Percentiles rank a stretch among this genome's conserved stretches.
These are phyloP conservation scores for Lordiphosa collinella DNA, from an alignment of 1,140 invertebrate genomes.

Conservation along the genomic window DNA sequence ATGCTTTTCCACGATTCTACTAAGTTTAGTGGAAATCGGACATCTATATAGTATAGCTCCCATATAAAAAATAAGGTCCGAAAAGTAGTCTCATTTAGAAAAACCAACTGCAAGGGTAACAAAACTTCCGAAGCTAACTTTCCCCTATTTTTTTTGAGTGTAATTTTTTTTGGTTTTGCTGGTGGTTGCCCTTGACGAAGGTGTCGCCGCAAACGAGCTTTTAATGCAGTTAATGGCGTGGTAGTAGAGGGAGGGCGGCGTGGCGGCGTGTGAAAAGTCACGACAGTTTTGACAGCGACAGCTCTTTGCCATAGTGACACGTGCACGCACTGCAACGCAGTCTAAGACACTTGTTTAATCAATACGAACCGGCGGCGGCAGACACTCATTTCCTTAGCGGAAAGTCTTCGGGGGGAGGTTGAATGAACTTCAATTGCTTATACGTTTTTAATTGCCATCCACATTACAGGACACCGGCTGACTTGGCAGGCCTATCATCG, in stretches of 20 bases:
- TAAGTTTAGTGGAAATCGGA: too few relatives aligned
- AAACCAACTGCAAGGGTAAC: too few relatives aligned
- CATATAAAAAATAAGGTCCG: too few relatives aligned
- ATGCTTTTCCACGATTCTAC: too few relatives aligned
- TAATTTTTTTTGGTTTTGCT: slow-evolving; percentile 6
- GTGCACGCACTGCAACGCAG: slow-evolving; percentile 18
- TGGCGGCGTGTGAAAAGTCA: slow-evolving; percentile 69
- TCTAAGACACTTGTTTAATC: slow-evolving; percentile 60
- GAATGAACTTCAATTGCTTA: slow-evolving; percentile 1
- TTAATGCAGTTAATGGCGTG: slow-evolving; percentile 47
- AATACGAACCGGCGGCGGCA: slow-evolving; percentile 29
- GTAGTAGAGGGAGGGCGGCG: slow-evolving; percentile 7
- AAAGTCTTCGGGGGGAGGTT: not conserved
- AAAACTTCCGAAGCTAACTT: too few relatives aligned
- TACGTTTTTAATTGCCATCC: too few relatives aligned
- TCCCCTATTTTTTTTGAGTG: not conserved
- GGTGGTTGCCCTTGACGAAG: slow-evolving; percentile 6
- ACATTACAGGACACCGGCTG: slow-evolving; percentile 85
- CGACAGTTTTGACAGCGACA: slow-evolving; percentile 44
- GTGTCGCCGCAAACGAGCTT: slow-evolving; percentile 70
- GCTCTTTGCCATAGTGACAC: slow-evolving; percentile 40
- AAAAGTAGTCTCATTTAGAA: too few relatives aligned
- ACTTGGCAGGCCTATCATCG: slow-evolving; percentile 91
- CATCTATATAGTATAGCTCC: too few relatives aligned
- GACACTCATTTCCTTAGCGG: slow-evolving; percentile 27